Base-by-base conservation (phyloP, 2,113 vertebrate genomes). In the Ctenomys sociabilis region DNA sequence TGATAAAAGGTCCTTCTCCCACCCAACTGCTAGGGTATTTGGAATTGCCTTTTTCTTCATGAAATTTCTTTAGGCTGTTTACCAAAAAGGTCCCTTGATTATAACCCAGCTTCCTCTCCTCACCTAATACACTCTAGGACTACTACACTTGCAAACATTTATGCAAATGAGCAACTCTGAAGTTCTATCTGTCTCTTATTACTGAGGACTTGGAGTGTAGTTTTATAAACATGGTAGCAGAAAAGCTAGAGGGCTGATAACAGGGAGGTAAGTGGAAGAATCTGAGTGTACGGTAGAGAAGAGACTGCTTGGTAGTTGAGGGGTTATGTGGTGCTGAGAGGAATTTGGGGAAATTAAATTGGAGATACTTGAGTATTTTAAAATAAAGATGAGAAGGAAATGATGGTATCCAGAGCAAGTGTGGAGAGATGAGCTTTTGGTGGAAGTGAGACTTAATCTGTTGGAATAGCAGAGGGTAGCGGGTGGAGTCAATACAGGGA, bases 1-100 rank as follows among this genome's bases (percentile, higher is more conserved):
- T 26, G 28, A 72, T 19, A 72, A 93, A 87, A 80, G 16, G 40
- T 57, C 49, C 37, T 8, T 5, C 13, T 32, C 30, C 28, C 43
- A 49, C 12, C 49, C 49, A 49, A 86, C 40, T 72, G 40, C 35
- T 63, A 19, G 45, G 52, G 4, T 87, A 92, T 90, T 92, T 90
- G 45, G 57, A 85, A 84, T 84, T 90, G 43, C 14, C 66, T 28
- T 32, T n/a, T 63, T 43, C 24, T 43, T 21, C 45, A 24, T 81
- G 35, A 77, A 54, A 90, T 93, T 93, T 91, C 85, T 77, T 95
- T 45, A 85, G 77, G 43, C 10, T 63, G 5, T 45, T 94, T 90
- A 59, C 7, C n/a, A 96, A 84, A 92, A 87, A 78, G 40, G 30
- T 26, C 85, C 87, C 5, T 57, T 77, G 82, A 85, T 11, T 83